These are phyloP conservation scores for Eufriesea mexicana DNA, from an alignment of 1,140 invertebrate species.

Conservation along the genomic window DNA sequence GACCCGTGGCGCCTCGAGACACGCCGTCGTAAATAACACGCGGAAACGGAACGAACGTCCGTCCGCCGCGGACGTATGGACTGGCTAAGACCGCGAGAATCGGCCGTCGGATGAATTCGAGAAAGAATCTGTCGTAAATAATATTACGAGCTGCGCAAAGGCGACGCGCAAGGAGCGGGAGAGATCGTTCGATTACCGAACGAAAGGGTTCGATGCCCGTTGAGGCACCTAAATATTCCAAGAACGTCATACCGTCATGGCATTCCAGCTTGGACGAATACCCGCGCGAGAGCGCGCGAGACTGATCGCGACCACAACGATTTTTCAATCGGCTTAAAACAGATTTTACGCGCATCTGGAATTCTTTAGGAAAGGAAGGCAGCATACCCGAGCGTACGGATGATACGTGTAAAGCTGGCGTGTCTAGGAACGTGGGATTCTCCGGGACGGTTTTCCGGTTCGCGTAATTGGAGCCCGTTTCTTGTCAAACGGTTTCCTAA, in stretches of 20 bases:
- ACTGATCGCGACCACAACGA: background rate
- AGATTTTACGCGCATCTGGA: background rate
- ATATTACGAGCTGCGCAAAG: background rate
- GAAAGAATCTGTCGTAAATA: slow-evolving; percentile 9
- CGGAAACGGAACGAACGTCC: slow-evolving; percentile 12
- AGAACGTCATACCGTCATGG: background rate
- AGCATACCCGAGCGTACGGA: background rate
- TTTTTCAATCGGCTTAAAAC: background rate
- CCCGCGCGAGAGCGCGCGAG: no score
- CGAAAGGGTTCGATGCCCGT: slow-evolving; percentile 1
- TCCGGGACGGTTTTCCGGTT: background rate
- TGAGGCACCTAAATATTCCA: slow-evolving; percentile 21
- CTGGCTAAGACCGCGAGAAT: background rate
- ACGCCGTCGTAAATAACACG: slow-evolving; percentile 22
- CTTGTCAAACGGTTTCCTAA: slow-evolving; percentile 24
- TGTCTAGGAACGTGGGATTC: background rate
- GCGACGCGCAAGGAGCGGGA: background rate
- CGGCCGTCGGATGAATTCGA: background rate
- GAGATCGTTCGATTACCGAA: background rate
- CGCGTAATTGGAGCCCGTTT: slow-evolving; percentile 1
- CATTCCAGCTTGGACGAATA: background rate
- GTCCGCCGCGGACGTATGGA: background rate
- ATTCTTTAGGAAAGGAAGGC: background rate
- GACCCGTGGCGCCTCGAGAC: background rate
- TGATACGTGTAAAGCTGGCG: background rate